These are phyloP conservation scores for Leptinotarsa haldemani DNA, from an alignment of 2,888 invertebrate species.

Conservation along the genomic window DNA sequence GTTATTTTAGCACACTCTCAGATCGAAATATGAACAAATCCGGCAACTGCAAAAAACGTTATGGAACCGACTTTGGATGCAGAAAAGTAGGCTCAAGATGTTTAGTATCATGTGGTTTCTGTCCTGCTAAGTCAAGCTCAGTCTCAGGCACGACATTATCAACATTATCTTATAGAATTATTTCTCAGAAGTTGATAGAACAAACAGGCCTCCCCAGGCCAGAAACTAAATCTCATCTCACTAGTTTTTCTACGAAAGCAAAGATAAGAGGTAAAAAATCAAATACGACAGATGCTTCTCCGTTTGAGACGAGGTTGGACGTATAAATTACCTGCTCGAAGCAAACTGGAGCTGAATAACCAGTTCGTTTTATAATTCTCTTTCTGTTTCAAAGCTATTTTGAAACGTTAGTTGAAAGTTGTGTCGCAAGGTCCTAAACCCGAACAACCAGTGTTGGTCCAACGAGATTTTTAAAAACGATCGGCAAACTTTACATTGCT, in stretches of 20 bases:
- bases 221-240: not conserved
- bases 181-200: not conserved
- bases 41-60: too few relatives aligned
- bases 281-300: slow-evolving; percentile 2
- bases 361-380: not conserved
- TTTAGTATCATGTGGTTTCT: too few relatives aligned
- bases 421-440: not conserved
- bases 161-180: too few relatives aligned
- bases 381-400: not conserved
- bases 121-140: too few relatives aligned
- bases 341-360: not conserved
- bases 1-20: too few relatives aligned
- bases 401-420: not conserved
- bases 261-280: not conserved
- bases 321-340: slow-evolving; percentile 1
- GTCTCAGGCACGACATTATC: too few relatives aligned
- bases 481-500: too few relatives aligned
- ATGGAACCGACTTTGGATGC: too few relatives aligned
- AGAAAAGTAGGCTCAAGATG: too few relatives aligned
- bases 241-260: not conserved
- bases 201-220: not conserved
- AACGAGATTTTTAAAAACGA: not conserved
- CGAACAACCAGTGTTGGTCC: not conserved
- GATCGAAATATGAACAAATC: too few relatives aligned
- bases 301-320: not conserved